Conservation (phyloP, 2,888 invertebrate genomes). For the Acleris literana region DNA sequence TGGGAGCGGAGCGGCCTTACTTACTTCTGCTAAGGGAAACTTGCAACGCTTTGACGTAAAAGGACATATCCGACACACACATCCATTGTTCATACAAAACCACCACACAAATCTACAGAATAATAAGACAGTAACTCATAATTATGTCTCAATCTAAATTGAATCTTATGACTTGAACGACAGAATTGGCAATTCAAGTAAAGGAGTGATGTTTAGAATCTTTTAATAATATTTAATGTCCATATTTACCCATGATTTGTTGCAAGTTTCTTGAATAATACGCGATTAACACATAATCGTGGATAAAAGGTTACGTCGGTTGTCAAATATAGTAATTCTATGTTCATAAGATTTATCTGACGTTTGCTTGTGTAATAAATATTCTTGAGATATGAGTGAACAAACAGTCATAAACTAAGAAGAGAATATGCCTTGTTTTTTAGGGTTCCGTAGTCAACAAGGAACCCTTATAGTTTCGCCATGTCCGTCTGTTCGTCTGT, state of each 20-base stretch:
- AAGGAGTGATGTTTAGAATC: neutral
- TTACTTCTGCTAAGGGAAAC: neutral
- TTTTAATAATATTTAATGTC: neutral
- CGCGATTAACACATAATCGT: conserved; percentile 53
- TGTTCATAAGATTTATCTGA: neutral
- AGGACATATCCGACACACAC: conserved; percentile 7
- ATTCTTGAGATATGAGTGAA: neutral
- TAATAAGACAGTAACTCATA: neutral
- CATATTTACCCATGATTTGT: conserved; percentile 10
- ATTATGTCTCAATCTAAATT: neutral
- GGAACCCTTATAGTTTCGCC: too few relatives aligned
- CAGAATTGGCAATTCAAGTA: neutral
- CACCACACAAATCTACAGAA: neutral
- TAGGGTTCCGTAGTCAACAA: too few relatives aligned
- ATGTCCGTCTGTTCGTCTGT: too few relatives aligned
- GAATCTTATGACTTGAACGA: neutral
- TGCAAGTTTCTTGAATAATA: conserved; percentile 26
- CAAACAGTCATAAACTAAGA: neutral
- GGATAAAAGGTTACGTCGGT: conserved; percentile 45
- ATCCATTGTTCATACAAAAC: conserved; percentile 11
- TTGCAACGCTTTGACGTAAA: neutral
- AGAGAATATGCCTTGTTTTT: too few relatives aligned
- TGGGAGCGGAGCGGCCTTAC: too few relatives aligned
- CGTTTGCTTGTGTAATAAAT: neutral
- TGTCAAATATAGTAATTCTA: conserved; percentile 1